phyloP scores from a whole-genome alignment of 2,797 vertebrate species.

The Falco novaeseelandiae region DNA sequence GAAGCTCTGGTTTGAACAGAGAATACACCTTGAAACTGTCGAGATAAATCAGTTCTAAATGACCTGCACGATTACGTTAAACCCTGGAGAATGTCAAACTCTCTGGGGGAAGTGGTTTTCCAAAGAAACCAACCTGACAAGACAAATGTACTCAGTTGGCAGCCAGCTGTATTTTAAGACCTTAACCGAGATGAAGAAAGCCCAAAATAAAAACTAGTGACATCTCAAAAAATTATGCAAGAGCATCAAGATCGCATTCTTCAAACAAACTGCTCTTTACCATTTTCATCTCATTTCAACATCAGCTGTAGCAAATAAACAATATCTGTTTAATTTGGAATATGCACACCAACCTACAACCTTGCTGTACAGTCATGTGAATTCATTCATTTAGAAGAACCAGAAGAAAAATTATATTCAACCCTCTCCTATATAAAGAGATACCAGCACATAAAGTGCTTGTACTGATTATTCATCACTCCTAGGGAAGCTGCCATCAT shows the following conservation, averaged over 20 bases:
- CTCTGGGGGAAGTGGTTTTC: neutral
- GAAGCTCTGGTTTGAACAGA: neutral
- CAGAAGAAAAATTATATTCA: neutral
- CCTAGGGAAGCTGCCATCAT: neutral
- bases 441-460: neutral
- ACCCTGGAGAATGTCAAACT: neutral
- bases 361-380: neutral
- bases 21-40: neutral
- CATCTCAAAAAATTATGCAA: rapidly evolving
- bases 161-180: neutral
- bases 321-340: neutral
- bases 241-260: neutral
- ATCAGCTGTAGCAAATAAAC: neutral
- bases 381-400: neutral
- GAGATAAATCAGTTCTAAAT: neutral
- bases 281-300: neutral
- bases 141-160: rapidly evolving
- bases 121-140: neutral
- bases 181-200: neutral
- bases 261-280: neutral
- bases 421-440: neutral
- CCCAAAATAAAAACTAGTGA: neutral
- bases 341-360: neutral
- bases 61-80: neutral
- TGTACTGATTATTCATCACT: neutral